Percentiles rank a stretch among this genome's conserved stretches.
Evolutionary conservation across 2,797 vertebrate genomes (phyloP).

Genomic region (Muscicapa striata): DNA sequence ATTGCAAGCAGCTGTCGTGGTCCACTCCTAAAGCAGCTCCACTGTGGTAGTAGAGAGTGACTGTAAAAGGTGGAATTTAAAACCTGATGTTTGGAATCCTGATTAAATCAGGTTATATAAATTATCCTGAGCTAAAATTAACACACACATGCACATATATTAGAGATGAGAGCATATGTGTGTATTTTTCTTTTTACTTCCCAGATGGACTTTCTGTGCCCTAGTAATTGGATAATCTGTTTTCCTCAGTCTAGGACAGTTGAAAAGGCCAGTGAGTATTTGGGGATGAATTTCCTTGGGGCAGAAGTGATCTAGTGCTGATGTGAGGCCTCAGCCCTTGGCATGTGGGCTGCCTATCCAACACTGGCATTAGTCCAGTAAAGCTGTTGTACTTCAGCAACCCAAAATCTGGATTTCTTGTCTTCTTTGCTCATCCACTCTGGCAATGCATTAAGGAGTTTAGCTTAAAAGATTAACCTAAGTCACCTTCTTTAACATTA

Average conservation of each 20-base stretch:
- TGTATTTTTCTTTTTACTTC: neutral
- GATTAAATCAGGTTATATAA: constrained; percentile 1
- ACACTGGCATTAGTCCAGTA: neutral
- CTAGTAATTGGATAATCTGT: constrained; percentile 1
- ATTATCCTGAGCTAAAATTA: constrained; percentile 26
- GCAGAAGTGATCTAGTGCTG: neutral
- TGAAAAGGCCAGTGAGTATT: neutral
- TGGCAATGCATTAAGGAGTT: neutral
- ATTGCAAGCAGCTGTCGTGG: constrained; percentile 31
- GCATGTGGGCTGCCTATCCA: neutral
- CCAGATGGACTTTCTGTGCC: neutral
- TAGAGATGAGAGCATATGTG: neutral
- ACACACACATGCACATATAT: neutral
- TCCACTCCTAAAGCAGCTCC: constrained; percentile 1
- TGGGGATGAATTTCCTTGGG: neutral
- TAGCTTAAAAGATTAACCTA: neutral
- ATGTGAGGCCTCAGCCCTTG: neutral
- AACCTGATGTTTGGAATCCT: neutral
- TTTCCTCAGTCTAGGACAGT: neutral
- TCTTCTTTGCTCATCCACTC: neutral
- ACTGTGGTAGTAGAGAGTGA: neutral
- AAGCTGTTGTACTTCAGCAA: neutral
- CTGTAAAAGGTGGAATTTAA: constrained; percentile 18
- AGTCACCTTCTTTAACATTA: neutral
- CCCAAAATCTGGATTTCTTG: neutral